These are phyloP conservation scores for Cheilosia urbana DNA, from an alignment of 2,888 invertebrate species.

Conservation along the genomic window DNA sequence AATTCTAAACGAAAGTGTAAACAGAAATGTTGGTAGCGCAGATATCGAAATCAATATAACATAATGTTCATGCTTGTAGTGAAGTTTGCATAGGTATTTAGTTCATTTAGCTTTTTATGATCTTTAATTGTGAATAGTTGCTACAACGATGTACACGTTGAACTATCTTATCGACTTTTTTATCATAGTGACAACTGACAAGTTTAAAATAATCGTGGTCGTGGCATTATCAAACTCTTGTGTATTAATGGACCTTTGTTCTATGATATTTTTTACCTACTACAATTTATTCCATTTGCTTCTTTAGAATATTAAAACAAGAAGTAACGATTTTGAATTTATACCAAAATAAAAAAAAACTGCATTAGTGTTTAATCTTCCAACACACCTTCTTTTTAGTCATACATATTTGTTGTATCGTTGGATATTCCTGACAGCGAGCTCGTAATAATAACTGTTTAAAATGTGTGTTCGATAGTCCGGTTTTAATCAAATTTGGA, in stretches of 20 bases:
- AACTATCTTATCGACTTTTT: neutral
- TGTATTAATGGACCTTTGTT: neutral
- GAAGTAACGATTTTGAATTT: neutral
- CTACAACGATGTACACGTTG: neutral
- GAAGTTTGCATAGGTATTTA: neutral
- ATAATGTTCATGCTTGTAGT: no score
- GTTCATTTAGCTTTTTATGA: neutral
- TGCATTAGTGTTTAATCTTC: no score
- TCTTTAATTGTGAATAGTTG: neutral
- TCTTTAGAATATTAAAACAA: neutral
- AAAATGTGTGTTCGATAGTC: no score
- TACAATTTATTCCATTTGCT: neutral
- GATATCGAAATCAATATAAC: no score
- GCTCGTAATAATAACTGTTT: no score
- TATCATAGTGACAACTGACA: neutral
- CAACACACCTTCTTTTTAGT: no score
- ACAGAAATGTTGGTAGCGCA: no score
- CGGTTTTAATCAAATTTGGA: no score
- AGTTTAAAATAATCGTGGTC: neutral
- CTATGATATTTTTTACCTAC: neutral
- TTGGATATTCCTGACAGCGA: no score
- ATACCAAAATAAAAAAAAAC: neutral
- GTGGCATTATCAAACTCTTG: neutral
- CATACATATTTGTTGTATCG: no score
- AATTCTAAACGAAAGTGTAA: no score